Evolutionary conservation across 2,888 invertebrate species (phyloP).

Genomic region (Euzophera pinguis): DNA sequence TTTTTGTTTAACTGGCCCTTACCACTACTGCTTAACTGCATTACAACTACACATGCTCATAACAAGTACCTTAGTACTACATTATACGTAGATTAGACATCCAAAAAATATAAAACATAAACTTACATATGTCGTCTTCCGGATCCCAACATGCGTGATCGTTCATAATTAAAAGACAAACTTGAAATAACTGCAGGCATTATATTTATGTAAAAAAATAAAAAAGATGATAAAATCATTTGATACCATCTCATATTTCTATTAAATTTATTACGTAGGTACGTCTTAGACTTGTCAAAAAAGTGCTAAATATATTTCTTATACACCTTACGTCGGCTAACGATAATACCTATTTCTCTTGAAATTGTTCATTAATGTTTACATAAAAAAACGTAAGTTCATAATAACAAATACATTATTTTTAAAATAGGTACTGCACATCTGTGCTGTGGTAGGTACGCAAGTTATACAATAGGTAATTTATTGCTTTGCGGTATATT

Average conservation of each 20-base stretch:
- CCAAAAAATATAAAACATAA: not conserved
- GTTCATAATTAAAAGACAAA: constrained; percentile 43
- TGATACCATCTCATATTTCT: not conserved
- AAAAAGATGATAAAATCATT: constrained; percentile 20
- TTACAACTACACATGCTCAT: too few relatives aligned
- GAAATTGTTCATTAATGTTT: constrained; percentile 27
- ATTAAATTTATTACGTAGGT: not conserved
- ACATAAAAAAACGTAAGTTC: constrained; percentile 32
- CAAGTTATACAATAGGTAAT: constrained; percentile 36
- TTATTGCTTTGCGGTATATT: constrained; percentile 32
- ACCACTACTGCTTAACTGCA: too few relatives aligned
- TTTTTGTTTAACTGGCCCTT: too few relatives aligned
- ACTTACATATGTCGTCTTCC: constrained; percentile 46
- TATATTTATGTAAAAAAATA: not conserved
- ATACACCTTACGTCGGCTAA: too few relatives aligned
- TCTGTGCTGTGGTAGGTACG: constrained; percentile 29
- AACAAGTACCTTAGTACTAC: too few relatives aligned
- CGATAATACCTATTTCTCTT: too few relatives aligned
- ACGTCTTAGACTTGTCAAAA: too few relatives aligned
- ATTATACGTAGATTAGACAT: too few relatives aligned
- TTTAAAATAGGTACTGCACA: constrained; percentile 33
- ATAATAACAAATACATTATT: constrained; percentile 36
- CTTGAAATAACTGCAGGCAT: constrained; percentile 23
- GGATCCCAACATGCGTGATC: constrained; percentile 33
- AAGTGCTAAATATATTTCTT: too few relatives aligned